phyloP scores from a whole-genome alignment of 1,140 invertebrate genomes.

The Battus philenor region DNA sequence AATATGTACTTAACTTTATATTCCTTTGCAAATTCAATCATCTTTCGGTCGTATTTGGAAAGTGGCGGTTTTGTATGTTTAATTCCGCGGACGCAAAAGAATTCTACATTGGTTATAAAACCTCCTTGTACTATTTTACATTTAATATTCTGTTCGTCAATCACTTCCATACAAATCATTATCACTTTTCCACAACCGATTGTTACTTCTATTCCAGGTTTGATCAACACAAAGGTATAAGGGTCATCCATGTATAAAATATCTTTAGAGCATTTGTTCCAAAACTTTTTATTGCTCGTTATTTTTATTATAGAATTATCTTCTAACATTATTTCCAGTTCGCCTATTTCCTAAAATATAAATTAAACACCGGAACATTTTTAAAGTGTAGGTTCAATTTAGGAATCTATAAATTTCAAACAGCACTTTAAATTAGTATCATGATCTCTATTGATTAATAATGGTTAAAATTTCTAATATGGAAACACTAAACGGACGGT shows the following conservation, averaged over 20 bases:
- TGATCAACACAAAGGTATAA: slow-evolving; percentile 21
- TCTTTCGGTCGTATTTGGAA: slow-evolving; percentile 21
- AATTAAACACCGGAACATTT: neutral
- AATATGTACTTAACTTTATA: no score
- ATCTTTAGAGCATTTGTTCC: slow-evolving; percentile 19
- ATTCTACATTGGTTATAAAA: slow-evolving; percentile 11
- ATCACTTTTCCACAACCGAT: slow-evolving; percentile 20
- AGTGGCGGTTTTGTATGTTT: slow-evolving; percentile 20
- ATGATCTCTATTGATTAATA: no score
- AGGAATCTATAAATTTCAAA: no score
- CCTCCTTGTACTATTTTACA: slow-evolving; percentile 26
- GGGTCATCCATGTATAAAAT: slow-evolving; percentile 31
- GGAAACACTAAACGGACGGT: no score
- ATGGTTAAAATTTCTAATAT: no score
- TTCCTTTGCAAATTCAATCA: slow-evolving; percentile 30
- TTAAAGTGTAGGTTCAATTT: neutral
- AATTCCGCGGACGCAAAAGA: slow-evolving; percentile 27
- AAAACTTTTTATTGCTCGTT: slow-evolving; percentile 23
- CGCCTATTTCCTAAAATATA: neutral
- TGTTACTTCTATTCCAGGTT: slow-evolving; percentile 24
- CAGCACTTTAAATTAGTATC: no score
- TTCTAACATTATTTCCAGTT: slow-evolving; percentile 1
- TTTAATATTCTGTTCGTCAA: slow-evolving; percentile 18
- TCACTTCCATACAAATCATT: slow-evolving; percentile 26
- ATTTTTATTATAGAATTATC: slow-evolving; percentile 22